Evolutionary conservation across 2,888 invertebrate genomes (phyloP), one percentile per base, ranked within the genome.

Genomic region (Dynastes grantii): DNA sequence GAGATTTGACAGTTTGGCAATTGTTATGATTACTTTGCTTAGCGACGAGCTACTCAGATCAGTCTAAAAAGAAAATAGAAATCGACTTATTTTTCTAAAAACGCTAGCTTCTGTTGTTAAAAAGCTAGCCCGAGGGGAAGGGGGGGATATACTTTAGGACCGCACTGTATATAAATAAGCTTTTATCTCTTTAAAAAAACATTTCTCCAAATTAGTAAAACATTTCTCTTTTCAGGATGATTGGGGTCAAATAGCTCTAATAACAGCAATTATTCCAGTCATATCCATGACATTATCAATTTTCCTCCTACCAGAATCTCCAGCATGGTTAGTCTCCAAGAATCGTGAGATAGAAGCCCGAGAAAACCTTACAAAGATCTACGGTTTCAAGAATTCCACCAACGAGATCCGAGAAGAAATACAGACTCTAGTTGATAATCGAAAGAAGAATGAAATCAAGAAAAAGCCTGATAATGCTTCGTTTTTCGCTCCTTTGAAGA

Each of bases 221-320:
- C 0, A 37, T 76, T 76, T 55, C 5, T 37, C 37, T 11, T 45
- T 61, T 78, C 49, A 91, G 90, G 87, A 89, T 16, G 84, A 89
- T 80, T 91, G 91, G 90, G 87, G 89, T n/a, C 79, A 86, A 37
- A 87, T 90, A 49, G 88, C 90, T 1, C 81, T 89, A 8, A 85
- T 90, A 55, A 89, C 90, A 71, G 85, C 89, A 27, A 76, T 87
- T 0, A 87, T 91, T 61, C 90, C 91, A 1, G 82, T 89, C 9
- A 55, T 89, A 1, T 87, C 90, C 1, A 86, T 90, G 61, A 80
- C 89, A 0, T 81, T 90, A 64, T 87, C 89, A 2, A 81, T 88
- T 2, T 85, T 89, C 51, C 82, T 89, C 40, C 85, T 92, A 27
- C 90, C 91, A 0, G 92, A 92, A 85, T 91, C 91, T 16, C 92